Base-by-base conservation (phyloP, 2,113 vertebrate genomes). In the Accipiter cooperii region DNA sequence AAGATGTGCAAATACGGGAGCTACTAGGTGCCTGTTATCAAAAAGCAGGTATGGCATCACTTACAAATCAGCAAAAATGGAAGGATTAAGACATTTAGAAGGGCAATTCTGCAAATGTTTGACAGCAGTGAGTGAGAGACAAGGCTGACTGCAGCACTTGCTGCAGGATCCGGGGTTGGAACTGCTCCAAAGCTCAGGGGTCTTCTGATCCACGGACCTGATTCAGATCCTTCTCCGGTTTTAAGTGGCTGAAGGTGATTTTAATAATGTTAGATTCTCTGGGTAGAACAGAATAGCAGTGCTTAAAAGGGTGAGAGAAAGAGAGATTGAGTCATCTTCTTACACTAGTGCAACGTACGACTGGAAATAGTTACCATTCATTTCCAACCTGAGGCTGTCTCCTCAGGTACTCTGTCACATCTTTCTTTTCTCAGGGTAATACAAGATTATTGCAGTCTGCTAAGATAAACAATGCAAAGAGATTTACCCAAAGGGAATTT, bases 1-100 rank as follows among this genome's bases (percentile, higher is more conserved):
- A 74, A 96, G 73, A 95, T 76, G 84, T 96, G 87, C 65, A 97
- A 97, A 97, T 94, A 76, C 4, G 12, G 80, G 42, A 97, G 46
- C 26, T 80, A 60, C 77, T 84, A 93, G 84, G 14, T 89, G 65
- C 61, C 87, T 97, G 86, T 91, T 96, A 96, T 86, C 80, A 93
- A 97, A 96, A 94, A 94, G 40, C 81, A 97, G 77, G 84, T 95
- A 97, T 97, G 84, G 26, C 89, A 91, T 95, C 54, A 87, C 63
- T 97, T 96, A 96, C 82, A 97, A 97, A 97, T 95, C 90, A 96
- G 89, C 57, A 93, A 96, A 97, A 97, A 61, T 68, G 38, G 44
- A 83, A 84, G 84, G 36, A 94, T 94, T 93, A 90, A 96, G 66
- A 91, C n/a, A 84, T 88, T 82, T 60, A 75, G 58, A 83, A 87